phyloP scores from a whole-genome alignment of 2,797 vertebrate species.

The Sebastes trivittatus region DNA sequence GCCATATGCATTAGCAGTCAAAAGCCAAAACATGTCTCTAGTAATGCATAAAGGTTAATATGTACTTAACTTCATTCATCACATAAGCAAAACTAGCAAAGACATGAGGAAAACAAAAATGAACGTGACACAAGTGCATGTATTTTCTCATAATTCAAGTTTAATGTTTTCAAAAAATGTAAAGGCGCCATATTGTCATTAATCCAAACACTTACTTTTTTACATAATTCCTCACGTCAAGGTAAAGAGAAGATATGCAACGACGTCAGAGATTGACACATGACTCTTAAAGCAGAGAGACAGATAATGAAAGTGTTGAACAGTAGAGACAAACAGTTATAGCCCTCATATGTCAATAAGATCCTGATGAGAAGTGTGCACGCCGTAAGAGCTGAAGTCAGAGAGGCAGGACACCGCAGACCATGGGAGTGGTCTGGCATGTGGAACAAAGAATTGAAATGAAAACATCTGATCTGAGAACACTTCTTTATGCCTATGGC shows the following conservation, averaged over 20 bases:
- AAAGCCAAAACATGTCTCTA: neutral
- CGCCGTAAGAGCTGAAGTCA: constrained; percentile 10
- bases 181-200: constrained; percentile 74
- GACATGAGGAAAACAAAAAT: neutral
- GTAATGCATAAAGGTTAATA: neutral
- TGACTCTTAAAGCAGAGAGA: constrained; percentile 45
- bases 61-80: neutral
- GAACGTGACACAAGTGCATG: neutral
- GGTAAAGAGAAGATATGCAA: constrained; percentile 77
- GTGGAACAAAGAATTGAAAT: constrained; percentile 4
- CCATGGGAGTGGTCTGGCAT: neutral
- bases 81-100: neutral
- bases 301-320: constrained; percentile 25
- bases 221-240: constrained; percentile 64
- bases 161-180: constrained; percentile 79
- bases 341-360: constrained; percentile 75
- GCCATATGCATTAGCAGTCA: too few relatives aligned
- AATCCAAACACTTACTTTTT: constrained; percentile 67
- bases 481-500: constrained; percentile 17
- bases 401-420: constrained; percentile 6
- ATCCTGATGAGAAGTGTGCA: constrained; percentile 36
- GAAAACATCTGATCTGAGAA: neutral
- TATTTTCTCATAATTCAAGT: constrained; percentile 76
- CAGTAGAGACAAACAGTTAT: constrained; percentile 60
- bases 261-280: constrained; percentile 45